Conservation (phyloP, 1,140 invertebrate genomes). For the Hesperophylax magnus region DNA sequence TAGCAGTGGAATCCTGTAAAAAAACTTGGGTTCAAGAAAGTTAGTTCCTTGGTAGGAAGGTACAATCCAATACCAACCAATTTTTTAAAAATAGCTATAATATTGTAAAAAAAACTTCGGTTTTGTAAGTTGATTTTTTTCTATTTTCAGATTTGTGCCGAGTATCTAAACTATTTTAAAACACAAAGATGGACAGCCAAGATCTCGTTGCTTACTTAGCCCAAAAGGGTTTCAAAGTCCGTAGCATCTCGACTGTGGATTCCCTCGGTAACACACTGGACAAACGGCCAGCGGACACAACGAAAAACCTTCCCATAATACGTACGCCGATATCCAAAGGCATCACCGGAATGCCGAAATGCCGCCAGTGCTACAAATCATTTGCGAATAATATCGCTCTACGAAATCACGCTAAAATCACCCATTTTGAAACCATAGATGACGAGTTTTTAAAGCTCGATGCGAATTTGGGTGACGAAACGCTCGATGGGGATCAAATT, state of each 20-base stretch:
- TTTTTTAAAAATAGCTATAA: no score
- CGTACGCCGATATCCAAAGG: conserved; percentile 30
- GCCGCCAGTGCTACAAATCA: conserved; percentile 42
- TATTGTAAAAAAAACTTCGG: no score
- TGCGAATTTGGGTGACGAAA: not conserved
- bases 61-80: no score
- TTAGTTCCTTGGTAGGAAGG: no score
- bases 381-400: conserved; percentile 46
- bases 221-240: conserved; percentile 47
- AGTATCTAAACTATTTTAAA: no score
- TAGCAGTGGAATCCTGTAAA: no score
- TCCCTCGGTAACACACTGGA: conserved; percentile 42
- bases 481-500: not conserved
- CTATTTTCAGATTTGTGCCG: no score
- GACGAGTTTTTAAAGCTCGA: not conserved
- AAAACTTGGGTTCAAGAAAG: no score
- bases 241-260: conserved; percentile 44
- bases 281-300: conserved; percentile 6
- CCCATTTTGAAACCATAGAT: not conserved
- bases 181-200: conserved; percentile 41
- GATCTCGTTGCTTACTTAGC: conserved; percentile 46
- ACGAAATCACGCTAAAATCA: conserved; percentile 26
- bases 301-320: not conserved
- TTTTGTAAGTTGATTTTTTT: no score
- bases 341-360: conserved; percentile 41